These are phyloP conservation scores for Carettochelys insculpta DNA, from an alignment of 2,113 vertebrate genomes.

Conservation along the genomic window DNA sequence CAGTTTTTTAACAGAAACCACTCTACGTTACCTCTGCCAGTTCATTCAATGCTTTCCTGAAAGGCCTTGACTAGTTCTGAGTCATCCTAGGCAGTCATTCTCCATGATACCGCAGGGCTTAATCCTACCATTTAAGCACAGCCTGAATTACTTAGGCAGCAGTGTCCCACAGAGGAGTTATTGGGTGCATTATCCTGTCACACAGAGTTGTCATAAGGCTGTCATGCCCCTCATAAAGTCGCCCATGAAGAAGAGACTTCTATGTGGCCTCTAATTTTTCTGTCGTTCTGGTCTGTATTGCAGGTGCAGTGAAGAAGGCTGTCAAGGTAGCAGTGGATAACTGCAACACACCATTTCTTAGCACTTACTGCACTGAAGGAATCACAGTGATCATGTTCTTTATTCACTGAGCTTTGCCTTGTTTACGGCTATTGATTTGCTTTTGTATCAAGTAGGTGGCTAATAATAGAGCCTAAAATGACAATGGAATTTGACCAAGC, in stretches of 20 bases:
- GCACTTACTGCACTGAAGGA: background rate
- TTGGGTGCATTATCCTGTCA: no score
- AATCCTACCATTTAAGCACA: background rate
- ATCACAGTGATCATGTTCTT: background rate
- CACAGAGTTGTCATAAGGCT: background rate
- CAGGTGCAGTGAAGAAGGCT: accelerated
- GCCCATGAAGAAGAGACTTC: background rate
- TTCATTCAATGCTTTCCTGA: background rate
- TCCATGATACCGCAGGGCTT: background rate
- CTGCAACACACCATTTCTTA: background rate
- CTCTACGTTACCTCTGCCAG: background rate
- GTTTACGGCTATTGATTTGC: accelerated
- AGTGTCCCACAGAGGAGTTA: background rate
- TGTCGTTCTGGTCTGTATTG: accelerated
- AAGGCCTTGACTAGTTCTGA: background rate
- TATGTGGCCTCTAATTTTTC: background rate
- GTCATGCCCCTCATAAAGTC: background rate
- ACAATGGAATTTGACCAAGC: background rate
- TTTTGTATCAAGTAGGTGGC: background rate
- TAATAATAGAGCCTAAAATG: background rate
- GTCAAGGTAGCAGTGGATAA: accelerated
- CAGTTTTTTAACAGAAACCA: background rate
- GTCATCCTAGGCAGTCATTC: background rate
- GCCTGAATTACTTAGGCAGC: background rate
- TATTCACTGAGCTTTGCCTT: no score